A percentile compares a stretch with the other conserved stretches of the same genome.
phyloP scores from a whole-genome alignment of 2,113 vertebrate genomes.

The Sinocyclocheilus grahami region DNA sequence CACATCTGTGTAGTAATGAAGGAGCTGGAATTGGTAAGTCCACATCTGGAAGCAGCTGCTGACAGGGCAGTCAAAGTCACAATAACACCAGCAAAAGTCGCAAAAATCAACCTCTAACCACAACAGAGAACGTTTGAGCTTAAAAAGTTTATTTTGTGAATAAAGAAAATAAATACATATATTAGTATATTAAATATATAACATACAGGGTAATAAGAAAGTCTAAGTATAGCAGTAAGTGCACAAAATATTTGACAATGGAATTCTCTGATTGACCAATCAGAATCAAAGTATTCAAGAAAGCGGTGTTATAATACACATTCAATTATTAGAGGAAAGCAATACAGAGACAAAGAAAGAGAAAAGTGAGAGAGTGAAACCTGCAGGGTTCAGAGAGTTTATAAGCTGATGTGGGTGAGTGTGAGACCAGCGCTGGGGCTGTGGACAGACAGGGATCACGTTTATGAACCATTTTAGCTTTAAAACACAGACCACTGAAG shows the following conservation, averaged over 20 bases:
- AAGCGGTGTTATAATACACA: not conserved
- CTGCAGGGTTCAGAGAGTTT: conserved; percentile 48
- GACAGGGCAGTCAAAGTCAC: conserved; percentile 28
- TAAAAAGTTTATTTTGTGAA: not conserved
- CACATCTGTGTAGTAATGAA: conserved; percentile 46
- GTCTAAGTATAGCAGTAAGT: not conserved
- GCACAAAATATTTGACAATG: not conserved
- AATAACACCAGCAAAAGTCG: conserved; percentile 24
- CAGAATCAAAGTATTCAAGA: not conserved
- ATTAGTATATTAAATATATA: too few species aligned
- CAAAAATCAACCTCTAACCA: conserved; percentile 20
- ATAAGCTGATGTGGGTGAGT: conserved; percentile 41
- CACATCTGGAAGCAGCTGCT: conserved; percentile 53
- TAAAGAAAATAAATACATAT: not conserved
- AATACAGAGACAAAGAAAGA: conserved; percentile 36
- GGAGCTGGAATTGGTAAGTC: conserved; percentile 25
- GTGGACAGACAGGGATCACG: conserved; percentile 49
- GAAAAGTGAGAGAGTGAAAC: conserved; percentile 12
- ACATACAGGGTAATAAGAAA: not conserved
- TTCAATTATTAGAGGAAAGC: not conserved
- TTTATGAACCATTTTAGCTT: conserved; percentile 47
- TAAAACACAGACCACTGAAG: conserved; percentile 40
- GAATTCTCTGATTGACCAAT: not conserved
- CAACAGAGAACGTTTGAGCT: not conserved
- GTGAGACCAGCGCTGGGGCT: conserved; percentile 41